phyloP scores from a whole-genome alignment of 2,113 vertebrate genomes.

The Ictalurus furcatus region DNA sequence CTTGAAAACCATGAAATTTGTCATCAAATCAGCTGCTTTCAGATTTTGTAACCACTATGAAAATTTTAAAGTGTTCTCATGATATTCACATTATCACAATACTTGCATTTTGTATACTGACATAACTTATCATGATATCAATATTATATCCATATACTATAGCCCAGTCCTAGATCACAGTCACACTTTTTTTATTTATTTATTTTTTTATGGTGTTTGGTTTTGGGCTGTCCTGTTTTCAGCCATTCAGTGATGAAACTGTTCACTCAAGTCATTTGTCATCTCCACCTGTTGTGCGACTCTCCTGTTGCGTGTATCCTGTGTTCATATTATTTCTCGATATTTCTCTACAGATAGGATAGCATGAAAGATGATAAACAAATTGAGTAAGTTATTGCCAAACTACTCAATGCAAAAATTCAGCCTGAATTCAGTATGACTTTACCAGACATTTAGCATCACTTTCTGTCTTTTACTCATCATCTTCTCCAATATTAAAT shows the following conservation, averaged over 20 bases:
- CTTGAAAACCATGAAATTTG: not conserved
- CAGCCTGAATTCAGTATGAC: not conserved
- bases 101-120: not conserved
- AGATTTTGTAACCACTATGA: not conserved
- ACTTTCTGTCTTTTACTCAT: not conserved
- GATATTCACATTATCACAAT: not conserved
- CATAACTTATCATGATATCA: not conserved
- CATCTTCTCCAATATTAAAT: not conserved
- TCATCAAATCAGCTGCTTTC: not conserved
- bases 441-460: not conserved
- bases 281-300: not conserved
- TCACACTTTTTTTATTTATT: not conserved
- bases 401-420: not conserved
- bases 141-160: not conserved
- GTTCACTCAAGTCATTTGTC: conserved; percentile 3
- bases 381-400: not conserved
- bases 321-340: not conserved
- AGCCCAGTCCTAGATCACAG: not conserved
- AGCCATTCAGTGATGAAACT: conserved; percentile 2
- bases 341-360: not conserved
- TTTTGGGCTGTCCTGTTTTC: not conserved
- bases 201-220: not conserved
- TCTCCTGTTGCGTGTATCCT: not conserved
- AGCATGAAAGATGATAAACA: not conserved
- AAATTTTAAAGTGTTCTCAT: not conserved